Percentiles rank a stretch among this genome's conserved stretches.
These are phyloP conservation scores for Amblyjoppa proteus DNA, from an alignment of 2,888 invertebrate species.

Conservation along the genomic window DNA sequence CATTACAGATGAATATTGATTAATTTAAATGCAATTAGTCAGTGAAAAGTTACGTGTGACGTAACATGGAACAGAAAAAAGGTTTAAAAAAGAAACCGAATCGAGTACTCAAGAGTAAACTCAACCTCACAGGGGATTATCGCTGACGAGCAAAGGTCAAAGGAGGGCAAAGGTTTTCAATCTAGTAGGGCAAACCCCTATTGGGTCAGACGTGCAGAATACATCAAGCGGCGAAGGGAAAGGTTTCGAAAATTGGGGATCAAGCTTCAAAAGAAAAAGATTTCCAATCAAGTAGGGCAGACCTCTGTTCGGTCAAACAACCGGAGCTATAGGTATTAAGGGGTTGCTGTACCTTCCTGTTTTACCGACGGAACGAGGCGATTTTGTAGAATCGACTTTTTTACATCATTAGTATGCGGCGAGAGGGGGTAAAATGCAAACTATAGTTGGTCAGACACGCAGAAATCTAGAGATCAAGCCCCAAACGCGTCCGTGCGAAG, in stretches of 20 bases:
- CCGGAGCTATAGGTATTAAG: neutral
- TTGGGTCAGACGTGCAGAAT: neutral
- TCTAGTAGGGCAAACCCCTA: neutral
- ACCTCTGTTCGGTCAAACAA: neutral
- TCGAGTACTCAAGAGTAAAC: neutral
- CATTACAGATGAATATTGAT: neutral
- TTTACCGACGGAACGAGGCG: too few species aligned
- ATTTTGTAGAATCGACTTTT: too few species aligned
- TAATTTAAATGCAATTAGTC: neutral
- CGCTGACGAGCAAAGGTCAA: slow-evolving; percentile 1
- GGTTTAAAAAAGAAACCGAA: neutral
- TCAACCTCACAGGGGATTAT: neutral
- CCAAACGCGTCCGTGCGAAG: neutral
- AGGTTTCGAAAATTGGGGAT: neutral
- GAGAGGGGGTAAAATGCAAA: too few species aligned
- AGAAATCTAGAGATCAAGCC: too few species aligned
- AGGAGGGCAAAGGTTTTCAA: neutral
- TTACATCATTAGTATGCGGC: too few species aligned
- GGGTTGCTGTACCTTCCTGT: too few species aligned
- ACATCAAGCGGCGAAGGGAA: neutral
- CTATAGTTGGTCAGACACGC: too few species aligned
- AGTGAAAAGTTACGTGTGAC: neutral
- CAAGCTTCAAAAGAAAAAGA: neutral
- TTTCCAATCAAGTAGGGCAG: neutral
- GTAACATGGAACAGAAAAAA: neutral